Percentiles rank a stretch among this genome's conserved stretches.
These are phyloP conservation scores for Sphenodon punctatus DNA, from an alignment of 2,797 vertebrate genomes.

Conservation along the genomic window DNA sequence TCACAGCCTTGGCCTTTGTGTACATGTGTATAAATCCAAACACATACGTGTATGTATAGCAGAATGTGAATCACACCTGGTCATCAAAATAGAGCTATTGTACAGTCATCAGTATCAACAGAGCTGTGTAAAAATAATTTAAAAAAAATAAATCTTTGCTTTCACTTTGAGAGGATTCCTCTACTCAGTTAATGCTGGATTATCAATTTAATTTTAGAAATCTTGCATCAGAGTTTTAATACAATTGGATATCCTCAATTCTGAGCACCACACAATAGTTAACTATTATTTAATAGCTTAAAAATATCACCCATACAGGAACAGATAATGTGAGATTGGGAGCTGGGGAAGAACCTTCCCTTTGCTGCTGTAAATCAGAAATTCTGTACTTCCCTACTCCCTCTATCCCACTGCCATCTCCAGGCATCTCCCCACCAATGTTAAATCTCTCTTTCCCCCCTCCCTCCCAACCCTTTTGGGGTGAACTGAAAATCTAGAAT, in stretches of 20 bases:
- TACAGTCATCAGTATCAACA: background rate
- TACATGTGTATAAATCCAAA: rapidly evolving
- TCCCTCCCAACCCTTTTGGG: background rate
- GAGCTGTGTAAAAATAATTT: background rate
- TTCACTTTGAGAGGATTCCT: background rate
- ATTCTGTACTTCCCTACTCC: background rate
- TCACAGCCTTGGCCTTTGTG: too few relatives aligned
- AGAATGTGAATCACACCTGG: background rate
- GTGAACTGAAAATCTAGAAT: background rate
- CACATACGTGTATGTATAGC: background rate
- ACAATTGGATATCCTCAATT: background rate
- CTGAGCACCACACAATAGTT: background rate
- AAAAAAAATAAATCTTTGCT: too few relatives aligned
- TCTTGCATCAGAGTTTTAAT: conserved; percentile 5
- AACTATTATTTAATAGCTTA: background rate
- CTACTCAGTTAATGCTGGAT: background rate
- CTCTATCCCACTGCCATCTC: background rate
- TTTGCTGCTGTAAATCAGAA: background rate
- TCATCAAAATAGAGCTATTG: background rate
- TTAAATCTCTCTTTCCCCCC: background rate
- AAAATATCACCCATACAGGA: background rate
- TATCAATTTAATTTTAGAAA: background rate
- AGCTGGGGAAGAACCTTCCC: background rate
- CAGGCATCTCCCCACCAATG: background rate
- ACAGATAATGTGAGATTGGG: background rate